Conservation (phyloP, 2,888 invertebrate species). For the Cephus sareptanus region DNA sequence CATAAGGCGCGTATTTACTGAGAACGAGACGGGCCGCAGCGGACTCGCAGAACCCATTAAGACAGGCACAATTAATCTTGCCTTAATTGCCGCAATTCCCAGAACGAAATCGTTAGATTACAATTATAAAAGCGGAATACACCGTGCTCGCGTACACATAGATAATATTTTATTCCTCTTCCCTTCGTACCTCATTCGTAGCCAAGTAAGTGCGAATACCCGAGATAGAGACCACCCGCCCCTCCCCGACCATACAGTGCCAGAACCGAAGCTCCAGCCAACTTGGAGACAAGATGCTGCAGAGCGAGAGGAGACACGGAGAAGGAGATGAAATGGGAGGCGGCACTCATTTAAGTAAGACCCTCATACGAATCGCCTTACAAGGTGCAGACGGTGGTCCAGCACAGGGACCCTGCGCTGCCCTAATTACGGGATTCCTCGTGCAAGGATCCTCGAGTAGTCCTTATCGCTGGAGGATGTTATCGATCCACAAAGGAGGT, state of each 20-base stretch:
- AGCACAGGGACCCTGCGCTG: neutral
- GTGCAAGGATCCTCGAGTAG: neutral
- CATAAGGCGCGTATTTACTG: neutral
- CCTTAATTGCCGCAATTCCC: slow-evolving; percentile 6
- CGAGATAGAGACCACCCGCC: neutral
- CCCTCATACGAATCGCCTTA: neutral
- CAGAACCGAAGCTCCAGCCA: neutral
- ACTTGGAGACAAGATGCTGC: neutral
- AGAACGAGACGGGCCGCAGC: neutral
- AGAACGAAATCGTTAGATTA: slow-evolving; percentile 7
- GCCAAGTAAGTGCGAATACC: neutral
- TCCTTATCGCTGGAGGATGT: neutral
- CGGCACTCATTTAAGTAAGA: neutral
- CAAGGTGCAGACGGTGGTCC: neutral
- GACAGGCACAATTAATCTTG: slow-evolving; percentile 1
- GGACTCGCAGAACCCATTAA: slow-evolving; percentile 7
- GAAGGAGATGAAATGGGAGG: neutral
- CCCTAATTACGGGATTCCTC: neutral
- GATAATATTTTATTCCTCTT: slow-evolving; percentile 1
- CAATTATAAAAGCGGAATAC: slow-evolving; percentile 1
- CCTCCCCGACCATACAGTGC: neutral
- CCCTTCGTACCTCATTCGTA: neutral
- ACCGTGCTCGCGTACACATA: neutral
- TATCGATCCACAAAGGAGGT: neutral
- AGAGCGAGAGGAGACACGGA: neutral